These are phyloP conservation scores for Diaperis boleti DNA, from an alignment of 2,888 invertebrate species.

Conservation along the genomic window DNA sequence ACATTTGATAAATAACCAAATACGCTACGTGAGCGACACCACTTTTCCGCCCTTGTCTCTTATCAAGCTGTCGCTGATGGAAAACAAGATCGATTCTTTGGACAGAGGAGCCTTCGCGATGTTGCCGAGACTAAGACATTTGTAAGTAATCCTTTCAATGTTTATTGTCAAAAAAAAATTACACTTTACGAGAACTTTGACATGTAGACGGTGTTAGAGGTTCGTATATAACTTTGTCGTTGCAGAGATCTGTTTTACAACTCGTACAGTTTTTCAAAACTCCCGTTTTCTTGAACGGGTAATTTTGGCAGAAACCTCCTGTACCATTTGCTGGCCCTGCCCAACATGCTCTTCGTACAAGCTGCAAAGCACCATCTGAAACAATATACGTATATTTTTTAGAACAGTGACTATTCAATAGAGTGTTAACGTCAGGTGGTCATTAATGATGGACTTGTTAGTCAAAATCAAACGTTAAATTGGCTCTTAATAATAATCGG, in stretches of 20 bases:
- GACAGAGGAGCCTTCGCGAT: constrained; percentile 62
- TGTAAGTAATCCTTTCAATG: too few species aligned
- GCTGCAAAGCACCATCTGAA: constrained; percentile 1
- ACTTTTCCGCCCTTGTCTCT: constrained; percentile 65
- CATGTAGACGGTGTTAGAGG: neutral
- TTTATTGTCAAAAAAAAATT: too few species aligned
- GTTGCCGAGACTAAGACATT: constrained; percentile 63
- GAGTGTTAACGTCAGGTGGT: too few species aligned
- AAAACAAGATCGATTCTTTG: constrained; percentile 64
- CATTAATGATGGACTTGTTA: too few species aligned
- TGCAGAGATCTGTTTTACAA: neutral
- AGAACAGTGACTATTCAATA: too few species aligned
- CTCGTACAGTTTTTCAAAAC: neutral
- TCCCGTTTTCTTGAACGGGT: neutral
- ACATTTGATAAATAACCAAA: constrained; percentile 65
- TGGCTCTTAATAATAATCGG: too few species aligned
- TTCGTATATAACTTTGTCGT: neutral
- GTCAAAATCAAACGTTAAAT: too few species aligned
- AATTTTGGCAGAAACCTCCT: neutral
- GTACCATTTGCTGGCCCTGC: too few species aligned
- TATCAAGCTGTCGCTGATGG: constrained; percentile 66
- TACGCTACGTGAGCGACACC: constrained; percentile 58
- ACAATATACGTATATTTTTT: too few species aligned
- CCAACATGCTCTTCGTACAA: constrained; percentile 1
- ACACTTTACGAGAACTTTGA: too few species aligned